Evolutionary conservation across 2,113 vertebrate genomes (phyloP), one percentile per base, ranked within the genome.

Genomic region (Cairina moschata): DNA sequence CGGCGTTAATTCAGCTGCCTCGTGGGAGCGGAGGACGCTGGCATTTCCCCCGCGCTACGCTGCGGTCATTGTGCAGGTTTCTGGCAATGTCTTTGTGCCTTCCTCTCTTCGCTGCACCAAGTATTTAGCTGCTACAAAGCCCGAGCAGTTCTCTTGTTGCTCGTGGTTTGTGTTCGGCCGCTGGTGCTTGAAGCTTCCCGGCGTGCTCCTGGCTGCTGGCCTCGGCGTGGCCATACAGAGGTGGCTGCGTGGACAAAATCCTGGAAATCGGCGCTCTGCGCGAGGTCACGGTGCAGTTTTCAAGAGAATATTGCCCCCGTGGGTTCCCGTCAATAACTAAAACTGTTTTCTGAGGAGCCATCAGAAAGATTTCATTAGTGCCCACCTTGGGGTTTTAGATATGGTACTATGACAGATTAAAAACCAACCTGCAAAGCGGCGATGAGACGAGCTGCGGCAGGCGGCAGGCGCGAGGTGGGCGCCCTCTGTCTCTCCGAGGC

Each of bases 211-310:
- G 71, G 21, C 69, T 44, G 74, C 1, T 36, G 85, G 52, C 18
- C 4, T 67, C 48, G 4, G n/a, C 3, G 75, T 18, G 20, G 20
- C 38, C 69, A 22, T 14, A 9, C 52, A 50, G 42, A 59, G 44
- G 25, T 0, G 2, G 10, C 56, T 9, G 2, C 38, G 17, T n/a
- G 6, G n/a, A 50, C 46, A 71, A 55, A 44, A 42, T 3, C 18
- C 13, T 58, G 29, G 14, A 32, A 42, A 34, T 28, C 2, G 4
- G 17, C 7, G 20, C n/a, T 42, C 22, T 42, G 29, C 38, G 48
- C 48, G 72, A 20, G 23, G 67, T 81, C 28, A 2, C 0, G 1
- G 15, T 32, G 42, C 56, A 10, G 22, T 68, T 80, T 62, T 52
- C 21, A 60, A 42, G 58, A 34, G 10, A 67, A 4, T 32, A 2